These are phyloP conservation scores for Eupithecia pulchellata DNA, from an alignment of 2,888 invertebrate genomes.

Conservation along the genomic window DNA sequence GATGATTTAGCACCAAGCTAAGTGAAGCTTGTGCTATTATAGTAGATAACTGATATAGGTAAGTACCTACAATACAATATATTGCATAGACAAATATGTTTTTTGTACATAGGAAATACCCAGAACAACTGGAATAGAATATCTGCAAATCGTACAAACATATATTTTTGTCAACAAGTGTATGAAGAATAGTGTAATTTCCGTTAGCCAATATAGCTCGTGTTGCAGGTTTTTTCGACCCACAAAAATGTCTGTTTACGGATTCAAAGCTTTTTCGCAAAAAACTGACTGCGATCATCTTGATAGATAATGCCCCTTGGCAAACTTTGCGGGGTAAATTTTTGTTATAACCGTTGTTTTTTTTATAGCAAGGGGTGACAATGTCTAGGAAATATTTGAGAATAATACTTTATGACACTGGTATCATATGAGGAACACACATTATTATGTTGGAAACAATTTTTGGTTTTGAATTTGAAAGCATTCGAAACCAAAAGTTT, in stretches of 20 bases:
- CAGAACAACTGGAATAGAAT: too few relatives aligned
- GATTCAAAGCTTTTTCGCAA: slow-evolving; percentile 60
- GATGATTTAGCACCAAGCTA: too few relatives aligned
- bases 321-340: slow-evolving; percentile 38
- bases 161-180: too few relatives aligned
- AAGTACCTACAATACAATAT: too few relatives aligned
- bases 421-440: background rate
- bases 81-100: too few relatives aligned
- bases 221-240: slow-evolving; percentile 45
- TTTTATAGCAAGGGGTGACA: background rate
- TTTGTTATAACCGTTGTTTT: background rate
- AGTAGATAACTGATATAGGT: too few relatives aligned
- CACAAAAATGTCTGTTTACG: slow-evolving; percentile 60
- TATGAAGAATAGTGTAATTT: slow-evolving; percentile 1
- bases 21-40: too few relatives aligned
- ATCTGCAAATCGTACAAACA: too few relatives aligned
- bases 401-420: background rate
- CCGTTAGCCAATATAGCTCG: slow-evolving; percentile 19
- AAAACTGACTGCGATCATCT: slow-evolving; percentile 55
- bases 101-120: too few relatives aligned
- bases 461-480: background rate
- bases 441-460: too few relatives aligned
- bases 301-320: slow-evolving; percentile 49
- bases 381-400: background rate
- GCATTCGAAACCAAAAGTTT: background rate